Base-by-base conservation (phyloP, 2,888 invertebrate genomes). In the Melikaiella ostensackeni region DNA sequence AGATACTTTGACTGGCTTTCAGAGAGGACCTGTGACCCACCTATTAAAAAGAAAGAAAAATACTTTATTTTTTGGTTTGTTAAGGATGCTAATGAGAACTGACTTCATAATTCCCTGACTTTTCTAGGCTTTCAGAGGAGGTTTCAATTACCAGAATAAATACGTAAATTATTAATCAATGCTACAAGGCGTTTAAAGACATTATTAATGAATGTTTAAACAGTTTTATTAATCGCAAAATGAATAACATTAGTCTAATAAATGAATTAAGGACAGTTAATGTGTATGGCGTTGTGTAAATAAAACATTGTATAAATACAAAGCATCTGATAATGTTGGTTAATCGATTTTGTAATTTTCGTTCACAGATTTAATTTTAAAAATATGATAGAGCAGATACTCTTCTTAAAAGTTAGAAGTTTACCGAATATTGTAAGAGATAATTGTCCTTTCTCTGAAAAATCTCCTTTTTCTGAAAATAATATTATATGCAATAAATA, bases 1-100 rank as follows among this genome's bases (percentile, higher is more conserved):
- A 96, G 80, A 97, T 97, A 79, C 97, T 97, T 90, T 97, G 97
- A 90, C 97, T 97, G 85, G 96, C 94, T 88, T 96, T 96, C 79
- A 98, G 92, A 81, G 95, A 96, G 59, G 96, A 96, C 80, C 95
- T 94, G 91, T 95, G 95, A 78, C 96, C 96, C 85, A 96, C 95
- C 96, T 96, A 88, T 73, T 30, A 13, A 66, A 77, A 75, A 55
- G 75, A 61, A n/a, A 38, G 64, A 76, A 42, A 6, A 21, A 57
- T n/a, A 70, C 50, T 64, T 13, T 8, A 63, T 9, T 2, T 64
- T 2, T 24, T 30, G 13, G 11, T n/a, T 50, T 13, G 55, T 21
- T 42, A 21, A 1, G 3, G 2, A 4, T 9, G 21, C 2, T 55
- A 9, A 21, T 21, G 55, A 55, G 11, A 55, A 9, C 21, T 2